These are phyloP conservation scores for Sinocyclocheilus rhinocerous DNA, from an alignment of 2,113 vertebrate genomes.

Conservation along the genomic window DNA sequence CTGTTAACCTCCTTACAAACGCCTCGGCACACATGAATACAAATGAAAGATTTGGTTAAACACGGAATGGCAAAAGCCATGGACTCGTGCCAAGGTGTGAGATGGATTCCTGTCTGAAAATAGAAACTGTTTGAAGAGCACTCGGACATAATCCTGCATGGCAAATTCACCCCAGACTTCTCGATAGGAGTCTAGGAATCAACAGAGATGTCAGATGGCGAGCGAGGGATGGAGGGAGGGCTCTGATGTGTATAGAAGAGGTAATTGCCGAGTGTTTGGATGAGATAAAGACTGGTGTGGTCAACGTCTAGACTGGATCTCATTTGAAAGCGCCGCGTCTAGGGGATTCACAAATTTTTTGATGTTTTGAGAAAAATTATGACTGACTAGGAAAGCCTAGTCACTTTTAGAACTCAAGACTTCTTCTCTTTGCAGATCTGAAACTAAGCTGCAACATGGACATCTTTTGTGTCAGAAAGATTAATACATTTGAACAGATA, in stretches of 20 bases:
- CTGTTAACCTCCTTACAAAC: not conserved
- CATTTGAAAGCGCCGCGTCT: not conserved
- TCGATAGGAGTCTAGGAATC: not conserved
- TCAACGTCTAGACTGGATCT: not conserved
- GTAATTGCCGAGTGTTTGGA: conserved; percentile 1
- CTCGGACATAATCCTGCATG: not conserved
- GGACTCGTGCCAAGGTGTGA: not conserved
- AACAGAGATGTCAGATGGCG: not conserved
- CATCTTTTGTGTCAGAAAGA: not conserved
- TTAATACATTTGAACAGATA: no score
- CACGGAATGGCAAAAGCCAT: not conserved
- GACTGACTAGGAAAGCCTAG: not conserved
- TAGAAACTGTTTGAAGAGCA: conserved; percentile 11
- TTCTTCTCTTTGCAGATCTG: not conserved
- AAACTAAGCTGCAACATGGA: not conserved
- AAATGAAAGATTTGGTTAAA: not conserved
- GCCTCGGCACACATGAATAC: not conserved
- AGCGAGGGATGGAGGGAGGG: not conserved
- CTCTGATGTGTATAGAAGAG: not conserved
- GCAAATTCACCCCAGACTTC: conserved; percentile 12
- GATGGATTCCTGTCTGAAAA: conserved; percentile 17
- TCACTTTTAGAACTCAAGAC: not conserved
- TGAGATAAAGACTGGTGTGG: conserved; percentile 10
- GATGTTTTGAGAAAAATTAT: not conserved
- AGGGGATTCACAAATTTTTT: not conserved